These are phyloP conservation scores for Notothenia coriiceps DNA, from an alignment of 2,113 vertebrate genomes.

Conservation along the genomic window DNA sequence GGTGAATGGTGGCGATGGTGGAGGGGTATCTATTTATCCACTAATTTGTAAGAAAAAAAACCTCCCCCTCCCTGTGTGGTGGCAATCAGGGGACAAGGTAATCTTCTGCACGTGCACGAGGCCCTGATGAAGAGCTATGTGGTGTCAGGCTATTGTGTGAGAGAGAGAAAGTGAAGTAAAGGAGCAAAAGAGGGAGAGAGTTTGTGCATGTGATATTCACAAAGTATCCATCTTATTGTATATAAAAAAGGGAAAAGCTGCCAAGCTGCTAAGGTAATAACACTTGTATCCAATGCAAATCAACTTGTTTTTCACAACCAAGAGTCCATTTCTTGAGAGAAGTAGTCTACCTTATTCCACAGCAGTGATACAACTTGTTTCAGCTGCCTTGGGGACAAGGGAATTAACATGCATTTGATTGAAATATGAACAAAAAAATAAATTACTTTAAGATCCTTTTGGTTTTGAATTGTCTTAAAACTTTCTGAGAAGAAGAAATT, in stretches of 20 bases:
- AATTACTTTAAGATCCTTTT: not conserved
- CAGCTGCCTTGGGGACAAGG: constrained; percentile 12
- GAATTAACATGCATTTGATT: constrained; percentile 8
- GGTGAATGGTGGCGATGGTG: constrained; percentile 74
- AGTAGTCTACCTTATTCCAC: constrained; percentile 8
- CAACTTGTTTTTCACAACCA: constrained; percentile 23
- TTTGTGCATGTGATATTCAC: constrained; percentile 6
- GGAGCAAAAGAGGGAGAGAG: constrained; percentile 1
- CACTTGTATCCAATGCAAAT: constrained; percentile 42
- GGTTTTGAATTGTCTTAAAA: not conserved
- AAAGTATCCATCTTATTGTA: constrained; percentile 56
- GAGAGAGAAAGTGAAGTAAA: constrained; percentile 24
- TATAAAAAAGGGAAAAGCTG: constrained; percentile 45
- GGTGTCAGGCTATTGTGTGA: constrained; percentile 60
- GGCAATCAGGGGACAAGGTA: constrained; percentile 97
- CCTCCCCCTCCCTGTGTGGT: constrained; percentile 88
- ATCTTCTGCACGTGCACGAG: constrained; percentile 89
- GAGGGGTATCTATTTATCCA: constrained; percentile 99
- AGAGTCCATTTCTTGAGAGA: constrained; percentile 30
- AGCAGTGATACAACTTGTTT: constrained; percentile 10
- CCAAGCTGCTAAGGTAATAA: constrained; percentile 18
- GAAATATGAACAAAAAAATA: constrained; percentile 2
- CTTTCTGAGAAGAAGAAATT: too few species aligned
- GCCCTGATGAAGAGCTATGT: constrained; percentile 99
- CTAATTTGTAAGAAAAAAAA: constrained; percentile 96